Base-by-base conservation (phyloP, 2,113 vertebrate species). In the Orientallactaga bullata region DNA sequence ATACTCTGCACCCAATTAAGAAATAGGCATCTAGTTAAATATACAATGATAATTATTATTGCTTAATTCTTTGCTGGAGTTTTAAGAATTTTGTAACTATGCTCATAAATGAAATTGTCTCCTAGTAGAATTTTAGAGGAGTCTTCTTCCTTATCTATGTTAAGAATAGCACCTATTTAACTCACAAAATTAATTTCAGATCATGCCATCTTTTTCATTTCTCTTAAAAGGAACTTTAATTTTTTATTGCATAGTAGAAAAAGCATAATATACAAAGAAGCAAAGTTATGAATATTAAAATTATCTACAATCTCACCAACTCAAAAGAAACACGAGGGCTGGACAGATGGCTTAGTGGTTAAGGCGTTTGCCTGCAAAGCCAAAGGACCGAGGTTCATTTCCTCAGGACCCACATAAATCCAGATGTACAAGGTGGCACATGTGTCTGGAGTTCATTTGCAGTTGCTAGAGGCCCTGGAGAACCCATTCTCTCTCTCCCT, bases 151-250 rank as follows among this genome's bases (percentile, higher is more conserved):
- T 92, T 87, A 58, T 89, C 71, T 23, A 15, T 81, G n/a, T 95
- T 94, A 92, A 97, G 79, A 95, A 89, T 65, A 95, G 47, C 84
- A 93, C 61, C 77, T 87, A 91, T 60, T 95, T 73, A 94, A 95
- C 63, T 91, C 77, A 68, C 24, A 72, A 77, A 95, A 83, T 86
- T 96, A 94, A 80, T 76, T 80, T 94, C 80, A 73, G 68, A 88
- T 91, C 35, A 28, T 69, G 76, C n/a, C 69, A 90, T 88, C 74
- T 88, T 80, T 89, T 83, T 88, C 65, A 66, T 82, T 94, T 95
- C 85, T 93, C 85, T 92, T 58, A 90, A 88, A 73, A 78, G 60
- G 89, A 85, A 85, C 9, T 68, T 94, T 85, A 93, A 93, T 90
- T 94, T 94, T 65, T 81, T 79, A 83, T 89, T 81, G 90, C 20